Base-by-base conservation (phyloP, 2,888 invertebrate species). In the Prenolepis imparis region DNA sequence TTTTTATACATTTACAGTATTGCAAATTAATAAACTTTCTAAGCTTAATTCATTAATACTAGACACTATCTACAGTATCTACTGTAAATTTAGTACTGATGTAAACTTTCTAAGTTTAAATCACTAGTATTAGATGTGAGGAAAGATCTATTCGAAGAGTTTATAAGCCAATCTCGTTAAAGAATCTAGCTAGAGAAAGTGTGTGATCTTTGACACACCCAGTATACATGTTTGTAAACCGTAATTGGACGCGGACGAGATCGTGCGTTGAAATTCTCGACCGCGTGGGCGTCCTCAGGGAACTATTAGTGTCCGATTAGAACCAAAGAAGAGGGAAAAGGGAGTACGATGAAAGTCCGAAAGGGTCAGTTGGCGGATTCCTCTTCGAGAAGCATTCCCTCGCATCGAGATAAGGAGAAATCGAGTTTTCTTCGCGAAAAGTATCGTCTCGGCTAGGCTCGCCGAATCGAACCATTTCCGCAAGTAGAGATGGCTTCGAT, bases 251-350 rank as follows among this genome's bases (percentile, higher is more conserved):
- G 84, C 66, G 84, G 84, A 83, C 84, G 80, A 84, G 85, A 85
- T 87, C 85, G 89, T 83, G 88, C 86, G 86, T 36, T 75, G 87
- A 90, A 90, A 90, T 86, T 84, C 83, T 70, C 52, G 70, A n/a
- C 63, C 18, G 88, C 84, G 89, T 86, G 88, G 89, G 84, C 68
- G 88, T 84, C 86, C 87, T 66, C 77, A 59, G 82, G 89, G 91
- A 90, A 73, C 89, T 89, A 90, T 90, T 90, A 90, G 89, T 88
- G 86, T 90, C 88, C 90, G 90, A 90, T 90, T 90, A 90, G 91
- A 90, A 75, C 41, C 44, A 18, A 57, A 68, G 74, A 48, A 48
- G 68, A 82, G 67, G 77, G 59, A 64, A 63, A 70, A 67, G 64
- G 70, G 63, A 48, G 28, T 15, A 48, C 70, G 77, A 72, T 57